Base-by-base conservation (phyloP, 1,140 invertebrate genomes). In the Trachymyrmex septentrionalis region DNA sequence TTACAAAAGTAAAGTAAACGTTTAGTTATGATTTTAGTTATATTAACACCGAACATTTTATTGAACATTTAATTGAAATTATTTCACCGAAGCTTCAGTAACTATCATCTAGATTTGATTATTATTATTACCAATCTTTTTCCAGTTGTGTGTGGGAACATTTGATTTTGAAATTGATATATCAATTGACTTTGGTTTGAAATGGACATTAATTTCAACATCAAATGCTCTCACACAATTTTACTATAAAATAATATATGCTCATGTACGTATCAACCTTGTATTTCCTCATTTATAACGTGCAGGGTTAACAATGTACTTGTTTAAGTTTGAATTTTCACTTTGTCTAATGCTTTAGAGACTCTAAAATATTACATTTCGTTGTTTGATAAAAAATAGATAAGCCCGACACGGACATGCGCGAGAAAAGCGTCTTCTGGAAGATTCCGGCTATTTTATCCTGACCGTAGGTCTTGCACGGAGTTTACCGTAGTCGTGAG, bases 401-500 rank as follows among this genome's bases (percentile, higher is more conserved):
- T 61, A 73, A 48, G 24, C 5, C 4, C 48, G 50, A 66, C 44
- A n/a, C 48, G 5, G 21, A 71, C 48, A 44, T 6, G 21, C 12
- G 53, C 53, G 38, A 73, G 55, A 82, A 14, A 67, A 21, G 24
- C 53, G 48, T 44, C 38, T 21, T 50, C 78, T 57, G 69, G 78
- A 89, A 89, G 88, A 89, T 82, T 59, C 85, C 48, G 66, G 53
- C 87, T 67, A 82, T 86, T 82, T 86, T 75, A 71, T 67, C 48
- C 44, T 6, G 73, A 66, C 38, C 81, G 88, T 82, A 59, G 76
- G 72, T 90, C 85, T 86, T 57, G 57, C 50, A 61, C 71, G 6
- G 63, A 90, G 86, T 90, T 90, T 84, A 82, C 50, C 86, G 73
- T 82, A 44, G 75, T 86, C 82, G 89, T 80, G 89, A 90, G 88